Evolutionary conservation across 2,113 vertebrate genomes (phyloP).

Genomic region (Lophura nycthemera): DNA sequence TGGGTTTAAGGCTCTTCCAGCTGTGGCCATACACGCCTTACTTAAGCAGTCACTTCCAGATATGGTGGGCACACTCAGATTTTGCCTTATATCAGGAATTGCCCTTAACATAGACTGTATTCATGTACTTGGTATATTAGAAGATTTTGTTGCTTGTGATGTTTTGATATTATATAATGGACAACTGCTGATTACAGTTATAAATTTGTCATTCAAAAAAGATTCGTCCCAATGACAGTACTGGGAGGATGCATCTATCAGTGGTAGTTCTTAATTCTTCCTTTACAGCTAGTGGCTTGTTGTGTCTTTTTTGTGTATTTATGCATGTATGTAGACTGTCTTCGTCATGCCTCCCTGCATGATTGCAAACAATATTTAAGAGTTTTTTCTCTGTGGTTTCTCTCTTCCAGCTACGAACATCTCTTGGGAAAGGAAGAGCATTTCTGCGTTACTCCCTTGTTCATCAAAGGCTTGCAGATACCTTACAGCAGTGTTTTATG

Average conservation of each 20-base stretch:
- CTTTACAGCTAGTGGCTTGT: neutral
- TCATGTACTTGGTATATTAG: neutral
- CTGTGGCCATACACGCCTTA: neutral
- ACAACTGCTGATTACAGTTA: neutral
- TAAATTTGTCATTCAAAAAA: neutral
- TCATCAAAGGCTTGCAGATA: conserved; percentile 95
- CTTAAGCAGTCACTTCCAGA: neutral
- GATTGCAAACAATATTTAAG: neutral
- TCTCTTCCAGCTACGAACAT: conserved; percentile 88
- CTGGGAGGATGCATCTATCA: neutral
- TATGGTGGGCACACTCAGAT: neutral
- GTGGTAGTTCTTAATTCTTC: neutral
- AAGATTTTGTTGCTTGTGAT: neutral
- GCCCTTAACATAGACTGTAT: neutral
- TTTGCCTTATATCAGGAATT: neutral
- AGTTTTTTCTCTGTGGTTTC: conserved; percentile 47
- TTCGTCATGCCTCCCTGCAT: neutral
- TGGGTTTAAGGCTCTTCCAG: neutral
- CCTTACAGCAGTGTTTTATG: conserved; percentile 95
- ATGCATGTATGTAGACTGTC: neutral
- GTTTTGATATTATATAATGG: neutral
- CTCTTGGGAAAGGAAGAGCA: conserved; percentile 93
- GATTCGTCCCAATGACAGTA: neutral
- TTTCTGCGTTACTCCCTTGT: conserved; percentile 95
- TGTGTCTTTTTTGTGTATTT: neutral